phyloP scores from a whole-genome alignment of 2,797 vertebrate species.

The Clarias fuscus region DNA sequence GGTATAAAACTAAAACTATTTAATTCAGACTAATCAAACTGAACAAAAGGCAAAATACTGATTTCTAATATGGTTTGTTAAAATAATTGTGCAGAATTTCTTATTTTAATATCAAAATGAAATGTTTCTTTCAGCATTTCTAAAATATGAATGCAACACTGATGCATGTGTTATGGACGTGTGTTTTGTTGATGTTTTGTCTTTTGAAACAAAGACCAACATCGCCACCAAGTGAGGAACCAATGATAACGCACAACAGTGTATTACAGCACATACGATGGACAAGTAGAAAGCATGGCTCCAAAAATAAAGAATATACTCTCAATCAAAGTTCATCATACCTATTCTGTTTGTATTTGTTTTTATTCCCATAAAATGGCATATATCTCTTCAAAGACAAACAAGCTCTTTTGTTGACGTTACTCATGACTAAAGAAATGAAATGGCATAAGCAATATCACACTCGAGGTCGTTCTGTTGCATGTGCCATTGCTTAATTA shows the following conservation, averaged over 20 bases:
- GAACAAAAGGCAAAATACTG: not conserved
- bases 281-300: not conserved
- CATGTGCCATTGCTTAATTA: too few relatives aligned
- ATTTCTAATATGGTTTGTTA: not conserved
- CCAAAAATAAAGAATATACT: not conserved
- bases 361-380: not conserved
- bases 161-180: not conserved
- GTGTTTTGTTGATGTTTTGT: not conserved
- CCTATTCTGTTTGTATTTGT: not conserved
- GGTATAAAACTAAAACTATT: not conserved
- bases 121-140: not conserved
- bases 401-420: too few relatives aligned
- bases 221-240: constrained; percentile 40
- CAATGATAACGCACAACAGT: not conserved
- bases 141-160: not conserved
- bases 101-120: not conserved
- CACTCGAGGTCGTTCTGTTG: too few relatives aligned
- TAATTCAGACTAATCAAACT: not conserved
- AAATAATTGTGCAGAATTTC: not conserved
- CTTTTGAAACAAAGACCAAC: not conserved
- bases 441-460: too few relatives aligned
- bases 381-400: not conserved
- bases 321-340: not conserved
- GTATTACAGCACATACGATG: too few relatives aligned
- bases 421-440: too few relatives aligned